These are phyloP conservation scores for Athene cunicularia DNA, from an alignment of 2,113 vertebrate genomes.

Conservation along the genomic window DNA sequence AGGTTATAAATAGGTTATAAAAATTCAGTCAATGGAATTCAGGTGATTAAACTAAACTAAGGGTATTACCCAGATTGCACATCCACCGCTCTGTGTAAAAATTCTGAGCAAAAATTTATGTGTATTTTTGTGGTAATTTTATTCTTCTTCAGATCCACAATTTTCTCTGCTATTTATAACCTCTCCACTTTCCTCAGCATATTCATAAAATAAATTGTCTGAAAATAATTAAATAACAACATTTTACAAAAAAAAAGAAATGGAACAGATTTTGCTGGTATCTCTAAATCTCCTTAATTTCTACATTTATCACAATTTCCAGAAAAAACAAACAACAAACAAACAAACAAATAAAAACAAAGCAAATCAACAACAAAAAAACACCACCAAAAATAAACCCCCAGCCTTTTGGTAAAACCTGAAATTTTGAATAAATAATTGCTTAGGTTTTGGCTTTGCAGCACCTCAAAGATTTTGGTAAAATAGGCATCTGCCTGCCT, in stretches of 20 bases:
- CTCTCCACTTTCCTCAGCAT: background rate
- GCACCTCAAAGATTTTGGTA: background rate
- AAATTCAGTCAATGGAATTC: background rate
- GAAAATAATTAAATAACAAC: background rate
- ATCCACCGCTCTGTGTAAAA: background rate
- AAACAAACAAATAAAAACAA: background rate
- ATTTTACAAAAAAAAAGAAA: background rate
- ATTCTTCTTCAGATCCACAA: background rate
- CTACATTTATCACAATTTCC: background rate
- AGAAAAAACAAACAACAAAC: background rate
- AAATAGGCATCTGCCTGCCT: background rate
- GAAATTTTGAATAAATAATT: background rate
- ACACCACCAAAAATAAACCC: too few relatives aligned
- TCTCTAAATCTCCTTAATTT: background rate
- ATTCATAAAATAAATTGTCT: background rate
- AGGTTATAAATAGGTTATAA: too few relatives aligned
- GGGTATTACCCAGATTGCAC: background rate
- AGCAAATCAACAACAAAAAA: background rate
- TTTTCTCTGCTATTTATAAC: background rate
- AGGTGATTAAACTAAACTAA: background rate
- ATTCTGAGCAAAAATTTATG: background rate
- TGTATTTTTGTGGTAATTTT: background rate
- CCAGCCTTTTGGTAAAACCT: background rate
- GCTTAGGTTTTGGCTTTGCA: background rate
- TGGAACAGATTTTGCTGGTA: background rate